Conservation (phyloP, 1,140 invertebrate genomes). For the Dinoponera quadriceps region DNA sequence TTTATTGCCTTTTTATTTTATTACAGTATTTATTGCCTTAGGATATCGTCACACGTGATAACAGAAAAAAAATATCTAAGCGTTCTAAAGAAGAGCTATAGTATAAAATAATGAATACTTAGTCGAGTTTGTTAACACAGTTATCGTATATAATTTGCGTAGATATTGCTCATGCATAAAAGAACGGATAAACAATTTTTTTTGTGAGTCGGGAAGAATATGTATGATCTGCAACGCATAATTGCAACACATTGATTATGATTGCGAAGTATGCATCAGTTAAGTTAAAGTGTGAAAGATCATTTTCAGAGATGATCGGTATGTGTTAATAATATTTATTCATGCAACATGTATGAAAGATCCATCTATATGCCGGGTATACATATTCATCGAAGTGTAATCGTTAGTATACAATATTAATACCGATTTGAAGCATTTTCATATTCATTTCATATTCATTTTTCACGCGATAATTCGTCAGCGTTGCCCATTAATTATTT, state of each 20-base stretch:
- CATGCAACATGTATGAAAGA: not conserved
- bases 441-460: constrained; percentile 40
- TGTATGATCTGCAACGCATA: not conserved
- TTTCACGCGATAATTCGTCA: constrained; percentile 39
- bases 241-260: constrained; percentile 26
- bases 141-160: not conserved
- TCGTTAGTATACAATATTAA: constrained; percentile 34
- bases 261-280: constrained; percentile 1
- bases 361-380: not conserved
- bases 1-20: not conserved
- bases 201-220: not conserved
- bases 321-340: constrained; percentile 33
- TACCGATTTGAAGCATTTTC: constrained; percentile 45
- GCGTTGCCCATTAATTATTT: constrained; percentile 64
- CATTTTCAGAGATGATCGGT: constrained; percentile 36
- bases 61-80: not conserved
- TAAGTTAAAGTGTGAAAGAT: constrained; percentile 32
- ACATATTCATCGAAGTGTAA: constrained; percentile 39
- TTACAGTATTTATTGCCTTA: not conserved
- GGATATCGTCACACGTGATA: not conserved
- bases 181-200: not conserved
- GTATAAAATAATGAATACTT: not conserved
- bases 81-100: not conserved
- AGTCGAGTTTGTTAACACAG: not conserved
- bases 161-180: not conserved